These are phyloP conservation scores for Masnerella sp. DNA, from an alignment of 2,888 invertebrate species.

Conservation along the genomic window DNA sequence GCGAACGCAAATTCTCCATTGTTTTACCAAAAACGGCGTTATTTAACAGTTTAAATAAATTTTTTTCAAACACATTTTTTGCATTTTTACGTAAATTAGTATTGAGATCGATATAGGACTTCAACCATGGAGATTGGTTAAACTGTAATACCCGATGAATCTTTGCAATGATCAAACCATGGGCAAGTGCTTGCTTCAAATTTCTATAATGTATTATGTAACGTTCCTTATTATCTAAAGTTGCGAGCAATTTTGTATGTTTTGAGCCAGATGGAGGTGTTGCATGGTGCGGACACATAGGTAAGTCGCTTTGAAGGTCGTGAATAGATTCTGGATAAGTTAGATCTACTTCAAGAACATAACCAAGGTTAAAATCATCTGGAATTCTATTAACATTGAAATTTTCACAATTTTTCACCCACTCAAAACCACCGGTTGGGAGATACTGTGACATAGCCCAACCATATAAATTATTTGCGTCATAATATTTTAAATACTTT, in stretches of 20 bases:
- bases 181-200: neutral
- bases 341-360: slow-evolving; percentile 2
- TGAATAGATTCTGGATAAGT: neutral
- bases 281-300: neutral
- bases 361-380: neutral
- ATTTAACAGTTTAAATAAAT: slow-evolving; percentile 13
- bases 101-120: slow-evolving; percentile 9
- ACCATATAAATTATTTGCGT: slow-evolving; percentile 5
- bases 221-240: neutral
- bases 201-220: slow-evolving; percentile 3
- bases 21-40: slow-evolving; percentile 18
- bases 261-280: neutral
- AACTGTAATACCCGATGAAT: slow-evolving; percentile 5
- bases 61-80: slow-evolving; percentile 6
- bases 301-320: neutral
- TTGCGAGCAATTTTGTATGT: slow-evolving; percentile 2
- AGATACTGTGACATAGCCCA: neutral
- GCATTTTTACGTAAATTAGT: slow-evolving; percentile 2
- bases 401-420: slow-evolving; percentile 8
- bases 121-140: slow-evolving; percentile 1
- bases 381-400: slow-evolving; percentile 3
- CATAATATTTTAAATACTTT: neutral
- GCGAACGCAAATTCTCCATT: neutral
- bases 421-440: neutral
- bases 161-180: neutral